Evolutionary conservation across 2,888 invertebrate genomes (phyloP).

Genomic region (Romanomermis culicivorax): DNA sequence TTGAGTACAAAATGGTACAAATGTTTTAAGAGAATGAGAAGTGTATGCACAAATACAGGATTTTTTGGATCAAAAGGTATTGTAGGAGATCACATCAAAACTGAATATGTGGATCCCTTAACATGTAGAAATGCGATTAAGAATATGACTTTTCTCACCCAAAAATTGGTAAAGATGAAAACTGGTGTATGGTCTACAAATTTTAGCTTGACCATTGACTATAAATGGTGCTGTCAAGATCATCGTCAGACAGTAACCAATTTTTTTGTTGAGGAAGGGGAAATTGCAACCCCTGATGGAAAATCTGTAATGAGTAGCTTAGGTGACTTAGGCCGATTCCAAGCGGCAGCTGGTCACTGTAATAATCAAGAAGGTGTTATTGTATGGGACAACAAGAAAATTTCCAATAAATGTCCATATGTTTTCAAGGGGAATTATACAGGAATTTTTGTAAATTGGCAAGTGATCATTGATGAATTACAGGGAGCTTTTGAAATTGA

Average conservation of each 20-base stretch:
- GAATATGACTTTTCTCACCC: too few relatives aligned
- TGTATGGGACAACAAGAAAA: neutral
- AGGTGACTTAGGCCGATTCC: neutral
- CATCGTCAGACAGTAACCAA: neutral
- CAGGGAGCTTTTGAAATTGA: neutral
- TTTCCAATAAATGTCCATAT: neutral
- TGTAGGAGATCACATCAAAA: too few relatives aligned
- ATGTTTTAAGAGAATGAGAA: too few relatives aligned
- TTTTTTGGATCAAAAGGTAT: too few relatives aligned
- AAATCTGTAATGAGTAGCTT: neutral
- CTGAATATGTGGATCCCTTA: too few relatives aligned
- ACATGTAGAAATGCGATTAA: too few relatives aligned
- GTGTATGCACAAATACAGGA: too few relatives aligned
- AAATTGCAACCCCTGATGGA: neutral
- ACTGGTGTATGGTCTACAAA: neutral
- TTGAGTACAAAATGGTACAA: too few relatives aligned
- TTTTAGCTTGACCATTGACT: neutral
- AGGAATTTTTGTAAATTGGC: neutral
- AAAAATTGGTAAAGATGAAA: neutral
- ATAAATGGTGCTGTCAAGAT: neutral
- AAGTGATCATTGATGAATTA: neutral
- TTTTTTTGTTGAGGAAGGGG: neutral
- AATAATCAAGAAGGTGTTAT: neutral
- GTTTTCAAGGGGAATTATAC: neutral
- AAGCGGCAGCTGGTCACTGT: too few relatives aligned